Evolutionary conservation across 2,888 invertebrate species (phyloP).

Genomic region (Tortrix viridana): DNA sequence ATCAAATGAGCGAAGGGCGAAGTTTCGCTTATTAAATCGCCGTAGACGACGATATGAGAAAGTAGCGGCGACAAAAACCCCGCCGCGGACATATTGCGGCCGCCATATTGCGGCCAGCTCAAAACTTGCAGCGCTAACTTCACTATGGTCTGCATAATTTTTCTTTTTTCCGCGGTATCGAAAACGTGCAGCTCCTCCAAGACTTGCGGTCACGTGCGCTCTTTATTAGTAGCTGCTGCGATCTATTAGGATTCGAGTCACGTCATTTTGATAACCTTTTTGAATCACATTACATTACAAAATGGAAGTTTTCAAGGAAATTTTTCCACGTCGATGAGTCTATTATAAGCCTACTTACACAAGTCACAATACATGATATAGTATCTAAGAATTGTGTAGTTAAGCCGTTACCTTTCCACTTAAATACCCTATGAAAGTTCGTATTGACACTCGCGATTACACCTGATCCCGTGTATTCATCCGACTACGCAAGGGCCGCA

Average conservation of each 20-base stretch:
- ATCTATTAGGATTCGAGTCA: constrained; percentile 45
- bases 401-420: constrained; percentile 17
- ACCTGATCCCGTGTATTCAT: constrained; percentile 16
- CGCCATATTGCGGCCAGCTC: constrained; percentile 66
- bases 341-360: background rate
- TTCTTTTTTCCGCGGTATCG: constrained; percentile 56
- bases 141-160: constrained; percentile 65
- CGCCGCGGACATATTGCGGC: constrained; percentile 74
- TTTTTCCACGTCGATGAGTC: background rate
- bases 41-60: constrained; percentile 75
- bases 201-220: constrained; percentile 55
- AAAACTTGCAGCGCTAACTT: constrained; percentile 76
- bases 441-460: constrained; percentile 17
- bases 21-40: constrained; percentile 81
- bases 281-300: constrained; percentile 40
- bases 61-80: constrained; percentile 76
- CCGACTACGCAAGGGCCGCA: constrained; percentile 31
- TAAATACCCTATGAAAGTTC: constrained; percentile 5
- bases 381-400: background rate
- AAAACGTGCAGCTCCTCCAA: constrained; percentile 46
- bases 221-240: constrained; percentile 57
- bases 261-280: constrained; percentile 44
- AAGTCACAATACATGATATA: constrained; percentile 1
- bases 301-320: constrained; percentile 26
- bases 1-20: constrained; percentile 74